Evolutionary conservation across 1,140 invertebrate genomes (phyloP).

Genomic region (Eupristina koningsbergeri): DNA sequence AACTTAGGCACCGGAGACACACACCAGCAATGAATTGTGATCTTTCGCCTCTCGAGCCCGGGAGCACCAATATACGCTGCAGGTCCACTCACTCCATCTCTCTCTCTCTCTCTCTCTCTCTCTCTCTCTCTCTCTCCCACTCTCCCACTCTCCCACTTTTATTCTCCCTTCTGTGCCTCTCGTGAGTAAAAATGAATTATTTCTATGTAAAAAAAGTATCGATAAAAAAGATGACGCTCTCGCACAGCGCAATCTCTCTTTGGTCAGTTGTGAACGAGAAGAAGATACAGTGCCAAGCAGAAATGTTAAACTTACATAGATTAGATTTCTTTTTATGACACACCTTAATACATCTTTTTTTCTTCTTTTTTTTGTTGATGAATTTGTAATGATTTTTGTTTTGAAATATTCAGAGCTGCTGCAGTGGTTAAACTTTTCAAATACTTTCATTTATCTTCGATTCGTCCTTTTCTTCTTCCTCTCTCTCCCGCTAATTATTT

Average conservation of each 20-base stretch:
- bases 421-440: background rate
- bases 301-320: constrained; percentile 19
- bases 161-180: background rate
- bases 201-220: constrained; percentile 26
- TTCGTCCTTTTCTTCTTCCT: background rate
- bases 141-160: background rate
- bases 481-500: background rate
- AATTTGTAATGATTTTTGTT: background rate
- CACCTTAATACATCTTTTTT: background rate
- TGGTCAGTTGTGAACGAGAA: background rate
- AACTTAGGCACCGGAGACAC: background rate
- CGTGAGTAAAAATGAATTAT: constrained; percentile 33
- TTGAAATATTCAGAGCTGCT: background rate
- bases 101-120: background rate
- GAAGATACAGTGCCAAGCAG: background rate
- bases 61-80: background rate
- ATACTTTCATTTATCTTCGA: background rate
- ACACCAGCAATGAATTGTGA: constrained; percentile 35
- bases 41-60: background rate
- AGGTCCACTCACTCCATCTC: background rate
- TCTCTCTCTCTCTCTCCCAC: background rate
- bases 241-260: background rate
- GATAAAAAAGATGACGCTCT: constrained; percentile 13
- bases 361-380: background rate
- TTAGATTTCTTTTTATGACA: constrained; percentile 16